phyloP scores from a whole-genome alignment of 2,113 vertebrate species.

The Dascyllus trimaculatus region DNA sequence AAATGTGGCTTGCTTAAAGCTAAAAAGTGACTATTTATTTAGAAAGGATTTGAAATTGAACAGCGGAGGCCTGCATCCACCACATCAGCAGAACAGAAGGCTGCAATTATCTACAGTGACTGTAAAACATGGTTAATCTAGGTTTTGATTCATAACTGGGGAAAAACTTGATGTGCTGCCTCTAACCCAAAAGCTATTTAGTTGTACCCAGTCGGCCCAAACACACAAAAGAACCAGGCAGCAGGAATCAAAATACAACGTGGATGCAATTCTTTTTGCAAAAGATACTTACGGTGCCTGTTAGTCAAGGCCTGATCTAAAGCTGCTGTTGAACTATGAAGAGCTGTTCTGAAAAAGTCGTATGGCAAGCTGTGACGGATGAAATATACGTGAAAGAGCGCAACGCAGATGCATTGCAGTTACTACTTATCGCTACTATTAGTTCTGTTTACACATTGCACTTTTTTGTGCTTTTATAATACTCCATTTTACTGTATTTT shows the following conservation, averaged over 20 bases:
- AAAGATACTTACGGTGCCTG: not conserved
- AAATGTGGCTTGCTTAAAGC: not conserved
- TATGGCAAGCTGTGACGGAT: not conserved
- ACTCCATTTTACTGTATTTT: no score
- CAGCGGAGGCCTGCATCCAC: not conserved
- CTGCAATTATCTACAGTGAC: not conserved
- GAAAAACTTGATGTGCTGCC: not conserved
- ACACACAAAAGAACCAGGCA: slow-evolving; percentile 3
- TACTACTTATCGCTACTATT: no score
- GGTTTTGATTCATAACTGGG: not conserved
- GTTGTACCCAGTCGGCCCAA: not conserved
- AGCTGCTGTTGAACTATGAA: not conserved
- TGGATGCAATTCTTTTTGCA: not conserved
- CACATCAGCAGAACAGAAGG: slow-evolving; percentile 1
- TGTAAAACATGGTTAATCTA: slow-evolving; percentile 1
- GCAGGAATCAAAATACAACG: not conserved
- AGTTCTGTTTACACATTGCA: no score
- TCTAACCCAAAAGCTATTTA: not conserved
- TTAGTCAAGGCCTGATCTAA: not conserved
- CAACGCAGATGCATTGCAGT: not conserved
- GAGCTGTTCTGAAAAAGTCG: not conserved
- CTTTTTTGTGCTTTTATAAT: no score
- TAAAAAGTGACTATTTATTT: not conserved
- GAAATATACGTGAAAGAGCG: no score
- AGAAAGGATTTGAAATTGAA: not conserved